Conservation (phyloP, 2,113 vertebrate species). For the Beaufortia kweichowensis region DNA sequence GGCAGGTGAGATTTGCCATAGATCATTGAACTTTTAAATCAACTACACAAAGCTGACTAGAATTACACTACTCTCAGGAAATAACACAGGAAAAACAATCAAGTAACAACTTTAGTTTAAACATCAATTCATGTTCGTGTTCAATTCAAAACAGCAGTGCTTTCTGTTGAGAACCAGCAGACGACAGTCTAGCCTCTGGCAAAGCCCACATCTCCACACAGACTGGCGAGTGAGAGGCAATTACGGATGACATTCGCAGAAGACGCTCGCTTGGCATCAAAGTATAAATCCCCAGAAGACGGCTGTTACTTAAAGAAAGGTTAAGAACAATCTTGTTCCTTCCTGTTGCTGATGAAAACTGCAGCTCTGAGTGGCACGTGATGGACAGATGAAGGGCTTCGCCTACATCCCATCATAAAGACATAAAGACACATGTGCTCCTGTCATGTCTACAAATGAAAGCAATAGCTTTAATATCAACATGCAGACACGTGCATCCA, state of each 20-base stretch:
- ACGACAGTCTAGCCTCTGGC: conserved; percentile 27
- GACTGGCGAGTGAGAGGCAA: conserved; percentile 31
- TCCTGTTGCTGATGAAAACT: not conserved
- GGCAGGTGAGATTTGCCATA: too few relatives aligned
- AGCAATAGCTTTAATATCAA: not conserved
- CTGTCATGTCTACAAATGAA: not conserved
- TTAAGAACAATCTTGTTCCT: conserved; percentile 17
- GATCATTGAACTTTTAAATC: too few relatives aligned
- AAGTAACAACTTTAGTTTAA: not conserved
- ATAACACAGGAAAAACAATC: not conserved
- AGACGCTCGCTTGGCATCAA: conserved; percentile 30
- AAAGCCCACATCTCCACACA: conserved; percentile 22
- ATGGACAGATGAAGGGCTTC: conserved; percentile 15
- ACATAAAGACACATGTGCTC: not conserved
- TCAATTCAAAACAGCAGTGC: too few relatives aligned
- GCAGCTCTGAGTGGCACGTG: not conserved
- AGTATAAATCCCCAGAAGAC: conserved; percentile 41
- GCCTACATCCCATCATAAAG: too few relatives aligned
- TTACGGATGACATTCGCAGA: conserved; percentile 33
- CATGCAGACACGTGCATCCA: not conserved
- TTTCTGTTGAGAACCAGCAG: conserved; percentile 10
- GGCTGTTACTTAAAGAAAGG: conserved; percentile 40
- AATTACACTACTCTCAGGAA: not conserved
- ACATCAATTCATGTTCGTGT: not conserved
- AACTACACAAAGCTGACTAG: not conserved